A percentile compares a stretch with the other conserved stretches of the same genome.
Conservation (phyloP, 53 echinoderm and acorn worm genomes). For the Antedon mediterranea region DNA sequence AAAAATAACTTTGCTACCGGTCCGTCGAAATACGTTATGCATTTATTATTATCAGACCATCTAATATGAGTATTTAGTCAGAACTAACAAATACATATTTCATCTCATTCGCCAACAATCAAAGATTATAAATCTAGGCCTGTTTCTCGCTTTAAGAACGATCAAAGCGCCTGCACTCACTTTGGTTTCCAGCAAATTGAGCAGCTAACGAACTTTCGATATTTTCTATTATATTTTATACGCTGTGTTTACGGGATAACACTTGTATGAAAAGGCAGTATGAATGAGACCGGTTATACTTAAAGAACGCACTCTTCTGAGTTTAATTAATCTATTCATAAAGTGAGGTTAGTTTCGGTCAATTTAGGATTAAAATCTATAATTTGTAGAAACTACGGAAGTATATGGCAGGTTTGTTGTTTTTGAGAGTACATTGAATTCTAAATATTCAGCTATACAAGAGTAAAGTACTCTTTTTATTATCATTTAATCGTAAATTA, state of each 20-base stretch:
- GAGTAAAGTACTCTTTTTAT: not conserved
- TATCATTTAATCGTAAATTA: not conserved
- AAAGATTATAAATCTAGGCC: not conserved
- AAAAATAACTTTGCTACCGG: too few species aligned
- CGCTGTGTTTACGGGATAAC: not conserved
- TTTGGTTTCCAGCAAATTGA: not conserved
- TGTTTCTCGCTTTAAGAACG: not conserved
- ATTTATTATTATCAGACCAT: too few species aligned
- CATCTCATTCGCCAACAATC: not conserved
- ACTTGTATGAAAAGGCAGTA: not conserved
- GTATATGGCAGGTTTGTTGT: not conserved
- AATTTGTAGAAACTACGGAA: not conserved
- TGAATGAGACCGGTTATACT: not conserved
- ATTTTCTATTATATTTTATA: not conserved
- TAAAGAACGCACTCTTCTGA: not conserved
- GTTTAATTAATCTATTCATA: not conserved
- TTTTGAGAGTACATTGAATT: not conserved
- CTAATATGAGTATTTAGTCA: too few species aligned
- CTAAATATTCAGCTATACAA: not conserved
- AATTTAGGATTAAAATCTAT: slow-evolving; percentile 1
- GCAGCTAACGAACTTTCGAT: not conserved
- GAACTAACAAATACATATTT: too few species aligned
- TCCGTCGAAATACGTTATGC: too few species aligned
- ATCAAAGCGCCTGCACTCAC: not conserved
- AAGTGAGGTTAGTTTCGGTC: not conserved